Conservation (phyloP, 2,113 vertebrate species). For the Dolichotis patagonum region DNA sequence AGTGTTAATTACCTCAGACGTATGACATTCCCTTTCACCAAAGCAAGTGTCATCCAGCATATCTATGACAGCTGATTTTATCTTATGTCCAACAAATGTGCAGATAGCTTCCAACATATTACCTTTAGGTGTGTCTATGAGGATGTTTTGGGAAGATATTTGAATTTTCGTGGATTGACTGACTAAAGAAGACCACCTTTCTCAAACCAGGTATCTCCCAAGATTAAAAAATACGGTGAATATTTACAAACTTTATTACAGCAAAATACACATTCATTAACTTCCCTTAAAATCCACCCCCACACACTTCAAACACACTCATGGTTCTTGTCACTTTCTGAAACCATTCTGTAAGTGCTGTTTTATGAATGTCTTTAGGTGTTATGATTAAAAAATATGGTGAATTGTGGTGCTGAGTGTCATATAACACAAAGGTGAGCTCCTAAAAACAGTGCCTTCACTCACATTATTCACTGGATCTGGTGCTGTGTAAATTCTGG, state of each 20-base stretch:
- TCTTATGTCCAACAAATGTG: background rate
- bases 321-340: too few species aligned
- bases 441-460: background rate
- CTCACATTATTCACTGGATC: background rate
- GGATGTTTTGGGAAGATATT: background rate
- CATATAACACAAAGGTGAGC: background rate
- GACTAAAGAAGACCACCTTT: background rate
- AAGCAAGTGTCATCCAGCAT: background rate
- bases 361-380: background rate
- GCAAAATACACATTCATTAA: background rate
- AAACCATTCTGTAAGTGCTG: background rate
- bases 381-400: background rate
- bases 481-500: background rate
- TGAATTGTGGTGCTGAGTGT: background rate
- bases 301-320: background rate
- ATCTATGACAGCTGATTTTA: background rate
- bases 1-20: constrained; percentile 1
- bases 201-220: background rate
- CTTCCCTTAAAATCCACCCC: background rate
- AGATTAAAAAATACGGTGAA: background rate
- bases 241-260: background rate
- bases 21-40: background rate
- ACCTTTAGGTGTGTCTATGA: background rate
- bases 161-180: background rate
- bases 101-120: background rate